Evolutionary conservation across 2,113 vertebrate genomes (phyloP).

Genomic region (Cervus canadensis): DNA sequence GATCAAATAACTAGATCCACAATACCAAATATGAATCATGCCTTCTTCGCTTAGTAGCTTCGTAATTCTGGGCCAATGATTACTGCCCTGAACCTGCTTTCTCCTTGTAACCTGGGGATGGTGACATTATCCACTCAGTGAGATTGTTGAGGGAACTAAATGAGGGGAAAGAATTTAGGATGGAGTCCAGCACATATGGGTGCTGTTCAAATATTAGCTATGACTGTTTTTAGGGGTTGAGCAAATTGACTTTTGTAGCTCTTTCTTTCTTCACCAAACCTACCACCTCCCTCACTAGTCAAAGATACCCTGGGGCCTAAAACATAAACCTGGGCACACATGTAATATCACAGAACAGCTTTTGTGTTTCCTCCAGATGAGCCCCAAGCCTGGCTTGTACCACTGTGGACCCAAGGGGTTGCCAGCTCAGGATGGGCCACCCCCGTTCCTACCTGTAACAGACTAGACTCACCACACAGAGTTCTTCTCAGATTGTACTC

Average conservation of each 20-base stretch:
- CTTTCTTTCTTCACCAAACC: not conserved
- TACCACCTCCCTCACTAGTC: not conserved
- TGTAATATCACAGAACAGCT: not conserved
- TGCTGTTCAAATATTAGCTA: not conserved
- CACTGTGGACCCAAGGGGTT: not conserved
- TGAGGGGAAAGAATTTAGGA: not conserved
- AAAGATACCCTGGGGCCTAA: not conserved
- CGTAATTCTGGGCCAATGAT: not conserved
- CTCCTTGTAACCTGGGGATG: not conserved
- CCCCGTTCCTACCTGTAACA: fast-evolving
- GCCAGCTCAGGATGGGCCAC: not conserved
- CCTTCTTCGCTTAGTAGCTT: not conserved
- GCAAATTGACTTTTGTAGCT: not conserved
- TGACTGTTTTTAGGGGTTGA: not conserved
- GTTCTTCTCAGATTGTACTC: conserved; percentile 87
- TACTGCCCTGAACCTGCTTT: not conserved
- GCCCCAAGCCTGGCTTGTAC: not conserved
- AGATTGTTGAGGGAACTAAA: not conserved
- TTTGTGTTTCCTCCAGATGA: not conserved
- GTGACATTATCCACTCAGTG: not conserved
- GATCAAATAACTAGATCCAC: not conserved
- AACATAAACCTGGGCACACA: not conserved
- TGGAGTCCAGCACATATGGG: not conserved
- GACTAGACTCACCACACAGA: conserved; percentile 84
- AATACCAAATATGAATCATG: not conserved